Evolutionary conservation across 2,113 vertebrate genomes (phyloP), one percentile per base, ranked within the genome.

Genomic region (Eulacestoma nigropectus): DNA sequence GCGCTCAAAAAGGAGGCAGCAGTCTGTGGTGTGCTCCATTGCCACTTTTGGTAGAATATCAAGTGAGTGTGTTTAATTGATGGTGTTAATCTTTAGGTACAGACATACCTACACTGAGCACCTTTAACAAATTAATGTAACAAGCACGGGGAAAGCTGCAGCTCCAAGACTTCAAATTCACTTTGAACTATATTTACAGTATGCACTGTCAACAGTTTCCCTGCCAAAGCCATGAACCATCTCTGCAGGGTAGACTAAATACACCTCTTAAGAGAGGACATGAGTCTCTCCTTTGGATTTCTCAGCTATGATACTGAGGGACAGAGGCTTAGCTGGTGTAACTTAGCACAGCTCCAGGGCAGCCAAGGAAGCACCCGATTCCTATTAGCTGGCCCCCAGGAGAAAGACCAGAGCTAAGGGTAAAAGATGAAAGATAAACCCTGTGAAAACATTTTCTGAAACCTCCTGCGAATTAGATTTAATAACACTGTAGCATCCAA

Each of bases 171-270:
- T 95, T 85, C 29, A 62, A 50, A 41, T 92, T 77, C 49, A 39
- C 69, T 95, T 85, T 96, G 79, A 96, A 95, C 88, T 90, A 12
- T 64, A 76, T 57, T 59, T 91, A 78, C 76, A 47, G 53, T 91
- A 25, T 3, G 5, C 42, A 81, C 70, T 88, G 75, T 94, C 90
- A 86, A 77, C 75, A 88, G 70, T 91, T 96, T 96, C 89, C 56
- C 64, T 84, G 83, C 81, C 83, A 93, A 93, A 73, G 37, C 75
- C 52, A 62, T 96, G 94, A 96, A 96, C 87, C 87, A 55, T 91
- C 73, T 92, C 62, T 46, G 49, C 1, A 0, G 50, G 50, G 35
- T 68, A 72, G 72, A 93, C 91, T 92, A 95, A 97, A 65, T 82
- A 95, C 55, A 87, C 47, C 83, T 94, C 64, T 94, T 92, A 44